Conservation (phyloP, 2,797 vertebrate genomes). For the Odontamblyopus lacepedii region DNA sequence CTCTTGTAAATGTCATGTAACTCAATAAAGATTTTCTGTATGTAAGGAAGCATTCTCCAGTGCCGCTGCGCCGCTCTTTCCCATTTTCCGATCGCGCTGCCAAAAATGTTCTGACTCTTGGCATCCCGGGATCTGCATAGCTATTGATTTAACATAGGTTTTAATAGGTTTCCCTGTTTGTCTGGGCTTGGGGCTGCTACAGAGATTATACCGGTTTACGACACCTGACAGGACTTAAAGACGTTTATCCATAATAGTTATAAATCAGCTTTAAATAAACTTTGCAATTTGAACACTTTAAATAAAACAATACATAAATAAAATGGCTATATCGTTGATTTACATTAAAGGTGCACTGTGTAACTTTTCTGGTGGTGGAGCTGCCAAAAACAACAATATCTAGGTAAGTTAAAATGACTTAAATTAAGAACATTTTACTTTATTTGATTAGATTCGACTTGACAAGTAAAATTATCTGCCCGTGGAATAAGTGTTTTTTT, state of each 20-base stretch:
- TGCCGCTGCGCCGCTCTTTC: neutral
- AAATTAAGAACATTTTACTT: too few relatives aligned
- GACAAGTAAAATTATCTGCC: too few relatives aligned
- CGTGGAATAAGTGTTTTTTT: too few relatives aligned
- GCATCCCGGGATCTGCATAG: neutral
- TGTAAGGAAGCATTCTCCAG: slow-evolving; percentile 12
- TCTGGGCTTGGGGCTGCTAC: neutral
- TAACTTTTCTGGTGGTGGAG: too few relatives aligned
- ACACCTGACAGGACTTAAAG: neutral
- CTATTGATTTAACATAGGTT: slow-evolving; percentile 3
- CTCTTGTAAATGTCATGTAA: slow-evolving; percentile 9
- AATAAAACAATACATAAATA: too few relatives aligned
- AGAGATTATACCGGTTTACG: neutral
- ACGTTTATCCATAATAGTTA: neutral
- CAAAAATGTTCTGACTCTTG: slow-evolving; percentile 3
- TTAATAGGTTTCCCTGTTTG: slow-evolving; percentile 1
- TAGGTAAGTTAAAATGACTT: too few relatives aligned
- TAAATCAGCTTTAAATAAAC: neutral
- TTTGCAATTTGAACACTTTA: neutral
- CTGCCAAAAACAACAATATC: too few relatives aligned
- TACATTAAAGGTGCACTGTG: too few relatives aligned
- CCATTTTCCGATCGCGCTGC: neutral
- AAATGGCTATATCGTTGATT: too few relatives aligned
- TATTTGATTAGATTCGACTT: too few relatives aligned
- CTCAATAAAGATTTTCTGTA: slow-evolving; percentile 7